Base-by-base conservation (phyloP, 2,113 vertebrate genomes). In the Phylloscopus trochiloides region DNA sequence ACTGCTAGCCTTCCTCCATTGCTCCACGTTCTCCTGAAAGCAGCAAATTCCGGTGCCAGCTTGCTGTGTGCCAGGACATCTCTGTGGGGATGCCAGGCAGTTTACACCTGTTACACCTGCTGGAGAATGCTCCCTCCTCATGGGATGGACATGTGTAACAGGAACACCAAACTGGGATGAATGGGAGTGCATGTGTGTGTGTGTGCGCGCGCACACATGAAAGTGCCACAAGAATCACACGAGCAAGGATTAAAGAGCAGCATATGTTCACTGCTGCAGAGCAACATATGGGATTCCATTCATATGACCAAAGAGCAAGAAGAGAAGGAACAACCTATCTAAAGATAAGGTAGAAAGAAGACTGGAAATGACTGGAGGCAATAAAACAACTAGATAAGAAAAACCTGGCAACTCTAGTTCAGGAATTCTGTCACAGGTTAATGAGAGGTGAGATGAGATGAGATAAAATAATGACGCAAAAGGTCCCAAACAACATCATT, bases 401-500 rank as follows among this genome's bases (percentile, higher is more conserved):
- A 79, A 95, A 57, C 82, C 71, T 72, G 75, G 94, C 88, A 92
- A 90, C 86, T 40, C 31, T 79, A 79, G 90, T 43, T 86, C 62
- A 92, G 83, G 88, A 95, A 94, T 96, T 94, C 86, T 90, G 75
- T 83, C 71, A 40, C 22, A 22, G 70, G 52, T 66, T 94, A 86
- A 90, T 28, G 34, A 94, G 62, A 90, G 52, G 70, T 4, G 12
- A 94, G 36, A 36, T 36, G 12, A 94, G 36, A 36, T 36, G 36
- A 36, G 85, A 82, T 47, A 63, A 82, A 93, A 88, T 92, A 94
- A 93, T 25, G 71, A 95, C 78, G 75, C 52, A 92, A 78, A 93
- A 88, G 74, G 72, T 88, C 62, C 78, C 52, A 78, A 85, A 87
- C 73, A 92, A 79, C 54, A 79, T 59, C 55, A 61, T 47, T 26